Evolutionary conservation across 2,113 vertebrate species (phyloP), one percentile per base, ranked within the genome.

Genomic region (Semnornis frantzii): DNA sequence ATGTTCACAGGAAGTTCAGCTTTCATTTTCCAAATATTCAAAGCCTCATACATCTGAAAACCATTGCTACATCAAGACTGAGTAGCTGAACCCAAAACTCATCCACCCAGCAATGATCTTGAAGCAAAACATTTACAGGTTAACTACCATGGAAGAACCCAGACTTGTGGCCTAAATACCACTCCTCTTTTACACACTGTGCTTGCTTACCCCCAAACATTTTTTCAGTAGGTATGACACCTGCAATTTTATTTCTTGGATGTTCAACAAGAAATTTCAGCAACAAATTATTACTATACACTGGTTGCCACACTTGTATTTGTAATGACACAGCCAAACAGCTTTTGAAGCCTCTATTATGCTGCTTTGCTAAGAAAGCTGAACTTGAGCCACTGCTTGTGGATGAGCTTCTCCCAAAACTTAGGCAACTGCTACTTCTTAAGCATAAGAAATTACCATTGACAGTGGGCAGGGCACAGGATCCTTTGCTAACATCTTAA

Each of bases 231-330:
- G 20, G 30, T 34, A 59, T 3, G 19, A 58, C 2, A 69, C 63
- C 59, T 79, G 50, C 75, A 37, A 42, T 69, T 68, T 37, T 39
- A 30, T 8, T 19, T 24, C 48, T 86, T 19, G 24, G 62, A 21
- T 71, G 44, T 58, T 72, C 82, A 89, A 85, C 5, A 2, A 73
- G 34, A 34, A 34, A 76, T 55, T 85, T 90, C 64, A 77, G 72
- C 76, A 93, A 90, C 33, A 30, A 93, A 90, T 88, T 93, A 85
- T 37, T 85, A 80, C 82, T 70, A 70, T 3, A 39, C 39, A 70
- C 64, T 20, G 16, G 17, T 19, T 72, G 39, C 23, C 64, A 85
- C 17, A 20, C 3, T 65, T 44, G 23, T 64, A 44, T 58, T 76
- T 85, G 19, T 55, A 74, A 64, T 31, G 79, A 73, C 60, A 77